Conservation (phyloP, 2,113 vertebrate genomes). For the Oxyura jamaicensis region DNA sequence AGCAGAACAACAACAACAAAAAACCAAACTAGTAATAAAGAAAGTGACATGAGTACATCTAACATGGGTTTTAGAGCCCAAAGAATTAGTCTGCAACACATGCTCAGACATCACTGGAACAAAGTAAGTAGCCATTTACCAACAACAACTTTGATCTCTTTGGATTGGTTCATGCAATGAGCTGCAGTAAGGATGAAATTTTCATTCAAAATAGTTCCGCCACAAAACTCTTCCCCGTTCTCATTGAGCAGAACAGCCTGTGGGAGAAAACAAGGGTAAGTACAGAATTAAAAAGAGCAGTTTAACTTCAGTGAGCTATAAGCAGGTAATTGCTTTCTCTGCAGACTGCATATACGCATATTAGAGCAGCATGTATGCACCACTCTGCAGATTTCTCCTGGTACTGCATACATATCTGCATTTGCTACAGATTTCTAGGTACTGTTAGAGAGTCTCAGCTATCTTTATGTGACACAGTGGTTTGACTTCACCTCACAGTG, state of each 20-base stretch:
- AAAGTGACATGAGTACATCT: neutral
- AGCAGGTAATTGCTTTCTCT: neutral
- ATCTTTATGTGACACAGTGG: fast-evolving
- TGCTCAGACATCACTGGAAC: neutral
- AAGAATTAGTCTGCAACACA: neutral
- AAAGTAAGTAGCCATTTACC: constrained; percentile 76
- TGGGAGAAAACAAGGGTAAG: neutral
- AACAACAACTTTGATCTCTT: constrained; percentile 80
- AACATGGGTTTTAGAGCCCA: neutral
- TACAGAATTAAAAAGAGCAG: neutral
- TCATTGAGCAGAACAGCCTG: constrained; percentile 89
- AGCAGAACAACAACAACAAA: neutral
- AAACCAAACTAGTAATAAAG: neutral
- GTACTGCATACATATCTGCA: fast-evolving
- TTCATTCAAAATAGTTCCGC: constrained; percentile 89
- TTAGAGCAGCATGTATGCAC: neutral
- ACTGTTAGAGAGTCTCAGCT: neutral
- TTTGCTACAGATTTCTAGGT: neutral
- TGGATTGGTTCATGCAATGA: constrained; percentile 88
- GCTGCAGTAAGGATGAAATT: constrained; percentile 88
- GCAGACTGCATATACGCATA: neutral
- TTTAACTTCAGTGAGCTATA: neutral
- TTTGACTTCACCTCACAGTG: neutral
- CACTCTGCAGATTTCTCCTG: neutral
- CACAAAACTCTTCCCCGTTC: constrained; percentile 82